Conservation (phyloP, 2,797 vertebrate species). For the Leuciscus waleckii region DNA sequence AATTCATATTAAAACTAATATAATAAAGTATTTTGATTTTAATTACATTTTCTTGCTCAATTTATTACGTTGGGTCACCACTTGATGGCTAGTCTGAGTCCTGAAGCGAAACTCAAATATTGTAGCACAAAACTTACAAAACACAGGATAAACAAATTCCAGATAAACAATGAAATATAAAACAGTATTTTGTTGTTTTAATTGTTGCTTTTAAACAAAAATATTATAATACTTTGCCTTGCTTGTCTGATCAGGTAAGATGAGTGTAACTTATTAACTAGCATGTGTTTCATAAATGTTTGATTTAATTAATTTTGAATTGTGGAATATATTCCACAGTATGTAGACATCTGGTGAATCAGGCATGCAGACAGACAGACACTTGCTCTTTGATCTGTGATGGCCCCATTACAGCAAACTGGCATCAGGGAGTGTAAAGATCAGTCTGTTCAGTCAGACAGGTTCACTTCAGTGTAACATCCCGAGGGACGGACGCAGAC, state of each 20-base stretch:
- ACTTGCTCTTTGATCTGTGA: conserved; percentile 34
- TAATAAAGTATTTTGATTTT: too few relatives aligned
- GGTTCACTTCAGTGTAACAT: conserved; percentile 36
- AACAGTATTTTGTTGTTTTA: too few relatives aligned
- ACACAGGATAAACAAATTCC: too few relatives aligned
- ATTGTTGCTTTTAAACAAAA: not conserved
- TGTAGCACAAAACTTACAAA: too few relatives aligned
- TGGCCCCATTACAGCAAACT: conserved; percentile 31
- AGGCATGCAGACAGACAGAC: conserved; percentile 15
- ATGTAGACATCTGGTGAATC: conserved; percentile 15
- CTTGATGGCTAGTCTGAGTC: too few relatives aligned
- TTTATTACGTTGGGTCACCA: too few relatives aligned
- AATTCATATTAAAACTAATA: too few relatives aligned
- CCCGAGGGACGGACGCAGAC: conserved; percentile 1
- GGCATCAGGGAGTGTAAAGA: conserved; percentile 28
- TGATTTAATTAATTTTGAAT: not conserved
- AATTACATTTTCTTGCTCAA: too few relatives aligned
- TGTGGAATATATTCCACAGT: not conserved
- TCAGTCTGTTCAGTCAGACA: conserved; percentile 37
- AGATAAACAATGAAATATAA: too few relatives aligned
- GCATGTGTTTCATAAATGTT: not conserved
- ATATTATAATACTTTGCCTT: not conserved
- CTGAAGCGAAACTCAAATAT: too few relatives aligned
- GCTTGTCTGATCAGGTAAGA: not conserved
- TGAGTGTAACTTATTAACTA: not conserved